phyloP scores from a whole-genome alignment of 2,797 vertebrate genomes.

The Epinephelus awoara region DNA sequence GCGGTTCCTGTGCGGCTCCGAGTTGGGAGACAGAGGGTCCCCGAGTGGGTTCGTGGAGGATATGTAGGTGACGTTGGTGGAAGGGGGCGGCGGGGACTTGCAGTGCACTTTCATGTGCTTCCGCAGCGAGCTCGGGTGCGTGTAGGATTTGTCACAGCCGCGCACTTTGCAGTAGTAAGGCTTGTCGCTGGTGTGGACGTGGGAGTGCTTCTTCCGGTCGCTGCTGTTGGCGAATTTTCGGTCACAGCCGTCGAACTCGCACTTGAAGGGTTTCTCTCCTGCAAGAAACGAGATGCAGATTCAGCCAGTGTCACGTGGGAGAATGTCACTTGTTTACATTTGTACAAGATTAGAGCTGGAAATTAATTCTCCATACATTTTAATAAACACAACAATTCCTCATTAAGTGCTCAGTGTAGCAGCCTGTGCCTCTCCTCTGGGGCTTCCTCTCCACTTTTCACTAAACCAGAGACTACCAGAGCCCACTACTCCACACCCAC shows the following conservation, averaged over 20 bases:
- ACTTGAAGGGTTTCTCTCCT: constrained; percentile 99
- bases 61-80: constrained; percentile 88
- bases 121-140: constrained; percentile 94
- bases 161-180: constrained; percentile 98
- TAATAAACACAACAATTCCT: constrained; percentile 51
- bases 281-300: constrained; percentile 67
- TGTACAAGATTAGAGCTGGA: background rate
- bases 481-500: constrained; percentile 57
- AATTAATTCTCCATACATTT: background rate
- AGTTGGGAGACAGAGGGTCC: constrained; percentile 87
- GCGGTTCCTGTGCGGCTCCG: constrained; percentile 88
- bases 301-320: constrained; percentile 25
- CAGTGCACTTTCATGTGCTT: constrained; percentile 99
- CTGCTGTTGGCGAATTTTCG: constrained; percentile 99
- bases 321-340: background rate
- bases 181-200: constrained; percentile 98
- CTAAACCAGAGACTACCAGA: constrained; percentile 22
- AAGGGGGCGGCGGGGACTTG: constrained; percentile 95
- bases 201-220: constrained; percentile 98
- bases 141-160: constrained; percentile 96
- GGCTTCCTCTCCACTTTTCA: constrained; percentile 39
- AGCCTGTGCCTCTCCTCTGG: constrained; percentile 50
- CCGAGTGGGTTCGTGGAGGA: constrained; percentile 87
- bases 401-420: constrained; percentile 51
- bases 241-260: constrained; percentile 98